Base-by-base conservation (phyloP, 2,113 vertebrate genomes). In the Saccopteryx bilineata region DNA sequence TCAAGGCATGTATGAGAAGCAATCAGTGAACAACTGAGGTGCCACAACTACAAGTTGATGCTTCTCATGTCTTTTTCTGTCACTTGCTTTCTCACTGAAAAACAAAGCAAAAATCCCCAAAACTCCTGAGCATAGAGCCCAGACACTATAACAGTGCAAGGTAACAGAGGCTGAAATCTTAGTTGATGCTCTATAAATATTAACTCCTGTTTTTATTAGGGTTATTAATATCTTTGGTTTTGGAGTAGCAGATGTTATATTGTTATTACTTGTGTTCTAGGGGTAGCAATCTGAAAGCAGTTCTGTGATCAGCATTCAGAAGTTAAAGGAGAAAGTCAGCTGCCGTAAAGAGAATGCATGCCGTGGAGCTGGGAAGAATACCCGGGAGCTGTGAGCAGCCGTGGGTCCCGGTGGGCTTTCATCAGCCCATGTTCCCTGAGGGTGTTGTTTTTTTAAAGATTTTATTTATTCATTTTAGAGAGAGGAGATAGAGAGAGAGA, bases 311-410 rank as follows among this genome's bases (percentile, higher is more conserved):
- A 69, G 31, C 0, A 3, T 56, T 75, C 28, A 92, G 69, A 78
- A 90, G 52, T 66, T 91, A 23, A 94, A 82, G 46, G 19, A 78
- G 46, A 81, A 90, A 66, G 18, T 81, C n/a, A 90, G 23, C 2
- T 72, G 7, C 61, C 9, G 48, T 76, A n/a, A 96, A 92, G 54
- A 75, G 14, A 84, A 50, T 31, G 52, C 75, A 63, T 66, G 39
- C 48, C 75, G 7, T 7, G 65, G 56, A 76, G 7, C n/a, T 15
- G 24, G 2, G 7, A 52, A 14, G 12, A 66, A 1, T 68, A 68
- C 28, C 15, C 2, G 3, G 19, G 2, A n/a, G n/a, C 48, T 31
- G 13, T 68, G 48, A 52, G 63, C 46, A 69, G n/a, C 14, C 8
- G 18, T 26, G 8, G 5, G 19, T 24, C 39, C 11, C 28, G 31